A percentile compares a stretch with the other conserved stretches of the same genome.
These are phyloP conservation scores for Caenorhabditis plicata DNA, from an alignment of 2,888 invertebrate species.

Conservation along the genomic window DNA sequence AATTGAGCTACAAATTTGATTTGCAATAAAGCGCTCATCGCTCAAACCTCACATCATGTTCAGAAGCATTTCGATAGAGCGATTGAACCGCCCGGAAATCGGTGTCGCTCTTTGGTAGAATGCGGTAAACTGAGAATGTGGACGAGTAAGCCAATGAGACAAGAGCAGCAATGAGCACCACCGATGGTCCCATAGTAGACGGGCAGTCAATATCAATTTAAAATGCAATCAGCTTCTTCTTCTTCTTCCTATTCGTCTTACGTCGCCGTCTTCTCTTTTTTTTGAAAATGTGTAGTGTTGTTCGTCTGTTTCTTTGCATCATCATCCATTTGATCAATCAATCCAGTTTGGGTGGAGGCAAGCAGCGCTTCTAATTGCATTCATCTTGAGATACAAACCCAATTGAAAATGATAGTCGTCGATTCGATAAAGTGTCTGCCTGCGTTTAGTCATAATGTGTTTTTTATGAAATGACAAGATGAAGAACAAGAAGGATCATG, in stretches of 20 bases:
- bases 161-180: no score
- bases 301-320: conserved; percentile 6
- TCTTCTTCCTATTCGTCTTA: conserved; percentile 4
- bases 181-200: no score
- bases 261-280: conserved; percentile 9
- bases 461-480: no score
- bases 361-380: no score
- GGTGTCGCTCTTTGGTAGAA: conserved; percentile 28
- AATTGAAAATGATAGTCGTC: no score
- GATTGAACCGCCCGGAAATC: conserved; percentile 32
- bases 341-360: no score
- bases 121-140: conserved; percentile 29
- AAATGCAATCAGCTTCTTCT: conserved; percentile 7
- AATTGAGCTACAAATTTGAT: conserved; percentile 67
- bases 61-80: conserved; percentile 37
- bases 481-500: no score
- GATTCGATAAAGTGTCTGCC: no score
- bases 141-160: not conserved
- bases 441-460: no score
- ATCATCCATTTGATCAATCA: no score
- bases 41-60: conserved; percentile 26
- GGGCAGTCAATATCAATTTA: no score
- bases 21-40: not conserved
- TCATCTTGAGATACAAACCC: no score
- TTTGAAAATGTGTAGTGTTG: not conserved